phyloP scores from a whole-genome alignment of 2,113 vertebrate species.

The Aythya baeri region DNA sequence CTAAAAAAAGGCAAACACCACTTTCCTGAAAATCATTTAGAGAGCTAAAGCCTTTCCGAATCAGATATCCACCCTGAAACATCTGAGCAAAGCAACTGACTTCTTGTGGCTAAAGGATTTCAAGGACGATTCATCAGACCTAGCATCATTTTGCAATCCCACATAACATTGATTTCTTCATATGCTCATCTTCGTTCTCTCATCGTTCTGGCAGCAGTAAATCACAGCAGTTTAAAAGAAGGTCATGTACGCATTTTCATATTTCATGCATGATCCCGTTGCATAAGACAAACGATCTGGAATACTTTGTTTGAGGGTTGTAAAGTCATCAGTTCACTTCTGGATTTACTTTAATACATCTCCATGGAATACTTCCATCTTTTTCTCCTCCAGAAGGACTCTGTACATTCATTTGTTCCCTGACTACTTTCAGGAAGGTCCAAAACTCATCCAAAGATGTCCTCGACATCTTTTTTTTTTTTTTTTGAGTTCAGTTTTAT shows the following conservation, averaged over 20 bases:
- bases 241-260: slow-evolving; percentile 49
- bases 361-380: slow-evolving; percentile 30
- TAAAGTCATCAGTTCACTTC: slow-evolving; percentile 54
- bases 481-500: background rate
- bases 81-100: slow-evolving; percentile 12
- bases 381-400: slow-evolving; percentile 35
- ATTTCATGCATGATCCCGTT: background rate
- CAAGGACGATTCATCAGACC: background rate
- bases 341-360: slow-evolving; percentile 28
- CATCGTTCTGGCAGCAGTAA: slow-evolving; percentile 35
- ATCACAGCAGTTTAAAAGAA: slow-evolving; percentile 52
- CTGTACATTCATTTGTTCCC: slow-evolving; percentile 18
- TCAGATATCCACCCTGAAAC: background rate
- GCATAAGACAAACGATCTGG: slow-evolving; percentile 20
- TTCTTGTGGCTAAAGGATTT: slow-evolving; percentile 53
- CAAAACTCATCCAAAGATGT: background rate
- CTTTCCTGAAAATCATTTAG: background rate
- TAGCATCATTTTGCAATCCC: slow-evolving; percentile 32
- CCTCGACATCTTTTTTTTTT: background rate
- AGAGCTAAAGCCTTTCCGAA: background rate
- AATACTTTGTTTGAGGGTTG: slow-evolving; percentile 19
- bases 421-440: slow-evolving; percentile 17
- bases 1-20: background rate
- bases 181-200: slow-evolving; percentile 39
- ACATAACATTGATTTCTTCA: slow-evolving; percentile 9